Evolutionary conservation across 2,113 vertebrate species (phyloP).

Genomic region (Mastomys natalensis): DNA sequence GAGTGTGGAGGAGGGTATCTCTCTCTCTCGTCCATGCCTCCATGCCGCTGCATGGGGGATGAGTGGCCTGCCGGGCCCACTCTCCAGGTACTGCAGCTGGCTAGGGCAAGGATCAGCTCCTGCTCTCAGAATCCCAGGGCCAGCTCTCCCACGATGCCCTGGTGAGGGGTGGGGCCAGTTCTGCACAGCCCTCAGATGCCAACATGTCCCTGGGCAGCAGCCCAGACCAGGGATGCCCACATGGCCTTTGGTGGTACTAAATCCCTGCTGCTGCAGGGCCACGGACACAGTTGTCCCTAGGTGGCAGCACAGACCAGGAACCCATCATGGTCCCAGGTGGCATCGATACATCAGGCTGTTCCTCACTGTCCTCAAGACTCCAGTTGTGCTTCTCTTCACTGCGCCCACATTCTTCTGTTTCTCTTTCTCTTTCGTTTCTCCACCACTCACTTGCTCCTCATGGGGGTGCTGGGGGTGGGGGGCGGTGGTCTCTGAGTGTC

Average conservation of each 20-base stretch:
- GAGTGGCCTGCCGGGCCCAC: background rate
- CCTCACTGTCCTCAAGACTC: background rate
- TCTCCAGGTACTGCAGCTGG: too few species aligned
- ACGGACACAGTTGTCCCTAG: too few species aligned
- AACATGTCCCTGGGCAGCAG: background rate
- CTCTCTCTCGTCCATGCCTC: background rate
- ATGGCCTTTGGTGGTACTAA: background rate
- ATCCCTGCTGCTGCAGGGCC: background rate
- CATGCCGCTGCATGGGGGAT: background rate
- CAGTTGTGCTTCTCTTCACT: background rate
- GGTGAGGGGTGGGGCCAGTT: background rate
- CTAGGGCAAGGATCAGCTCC: background rate
- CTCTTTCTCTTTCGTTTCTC: background rate
- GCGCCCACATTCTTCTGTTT: background rate
- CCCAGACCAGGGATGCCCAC: background rate
- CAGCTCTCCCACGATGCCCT: background rate
- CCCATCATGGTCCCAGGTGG: background rate
- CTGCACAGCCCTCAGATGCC: background rate
- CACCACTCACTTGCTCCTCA: background rate
- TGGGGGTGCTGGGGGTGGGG: background rate
- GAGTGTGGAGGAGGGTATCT: background rate
- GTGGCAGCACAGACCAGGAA: background rate
- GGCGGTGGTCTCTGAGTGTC: background rate
- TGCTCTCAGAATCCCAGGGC: background rate
- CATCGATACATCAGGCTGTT: background rate